phyloP scores from a whole-genome alignment of 2,797 vertebrate species.

The Catharus ustulatus region DNA sequence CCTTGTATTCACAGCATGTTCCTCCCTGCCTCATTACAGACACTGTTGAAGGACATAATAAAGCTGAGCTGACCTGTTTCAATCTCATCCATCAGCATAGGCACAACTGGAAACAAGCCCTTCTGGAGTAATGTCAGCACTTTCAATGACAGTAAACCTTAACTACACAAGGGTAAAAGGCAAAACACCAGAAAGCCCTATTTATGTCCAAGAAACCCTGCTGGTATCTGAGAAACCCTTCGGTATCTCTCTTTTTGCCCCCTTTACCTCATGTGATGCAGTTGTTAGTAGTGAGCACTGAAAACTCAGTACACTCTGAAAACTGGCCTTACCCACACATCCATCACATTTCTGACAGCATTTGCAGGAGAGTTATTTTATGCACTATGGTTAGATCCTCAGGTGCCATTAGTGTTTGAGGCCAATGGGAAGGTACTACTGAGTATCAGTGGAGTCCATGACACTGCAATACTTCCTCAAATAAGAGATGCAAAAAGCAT shows the following conservation, averaged over 20 bases:
- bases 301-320: not conserved
- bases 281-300: not conserved
- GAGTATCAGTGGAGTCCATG: not conserved
- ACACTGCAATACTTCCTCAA: not conserved
- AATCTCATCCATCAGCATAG: not conserved
- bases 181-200: not conserved
- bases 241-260: not conserved
- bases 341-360: not conserved
- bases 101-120: conserved; percentile 26
- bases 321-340: not conserved
- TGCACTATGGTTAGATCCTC: not conserved
- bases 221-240: not conserved
- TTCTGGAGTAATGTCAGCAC: not conserved
- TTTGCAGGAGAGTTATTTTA: not conserved
- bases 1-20: not conserved
- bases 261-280: not conserved
- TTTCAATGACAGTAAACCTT: not conserved
- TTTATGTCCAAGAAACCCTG: not conserved
- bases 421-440: not conserved
- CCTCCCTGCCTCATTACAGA: conserved; percentile 25
- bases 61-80: conserved; percentile 2
- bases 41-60: conserved; percentile 40
- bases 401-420: not conserved
- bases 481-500: not conserved
- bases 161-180: not conserved